These are phyloP conservation scores for Cladopsammia gracilis DNA, from an alignment of 64 coral and sea anemone species.

Conservation along the genomic window DNA sequence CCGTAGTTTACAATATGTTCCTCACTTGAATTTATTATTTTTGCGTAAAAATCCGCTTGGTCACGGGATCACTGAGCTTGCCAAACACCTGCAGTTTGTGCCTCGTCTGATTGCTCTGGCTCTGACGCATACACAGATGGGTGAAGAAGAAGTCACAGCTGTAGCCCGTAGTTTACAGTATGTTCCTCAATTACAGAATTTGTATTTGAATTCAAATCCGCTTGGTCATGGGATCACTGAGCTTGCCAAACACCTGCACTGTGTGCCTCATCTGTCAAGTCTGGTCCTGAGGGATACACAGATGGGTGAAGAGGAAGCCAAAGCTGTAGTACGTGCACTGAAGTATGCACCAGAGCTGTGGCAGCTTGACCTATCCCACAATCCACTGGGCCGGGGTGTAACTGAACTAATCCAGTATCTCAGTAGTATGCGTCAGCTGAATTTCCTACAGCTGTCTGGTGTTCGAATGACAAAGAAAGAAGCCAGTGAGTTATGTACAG, in stretches of 20 bases:
- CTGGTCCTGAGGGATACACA: neutral
- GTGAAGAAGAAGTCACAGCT: no score
- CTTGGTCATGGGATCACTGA: neutral
- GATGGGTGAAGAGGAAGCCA: neutral
- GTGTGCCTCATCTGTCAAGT: neutral
- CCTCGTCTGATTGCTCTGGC: no score
- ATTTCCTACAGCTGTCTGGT: rapidly evolving
- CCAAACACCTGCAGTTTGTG: no score
- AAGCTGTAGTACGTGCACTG: neutral
- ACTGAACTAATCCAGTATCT: neutral
- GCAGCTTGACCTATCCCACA: neutral
- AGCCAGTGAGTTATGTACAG: no score
- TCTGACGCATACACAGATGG: no score
- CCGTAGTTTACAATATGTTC: no score
- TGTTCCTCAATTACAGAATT: neutral
- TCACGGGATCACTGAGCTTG: no score
- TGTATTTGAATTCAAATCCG: neutral
- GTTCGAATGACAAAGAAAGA: no score
- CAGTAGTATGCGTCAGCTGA: neutral
- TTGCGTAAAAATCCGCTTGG: no score
- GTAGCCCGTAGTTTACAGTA: neutral
- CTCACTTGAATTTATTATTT: no score
- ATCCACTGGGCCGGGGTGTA: neutral
- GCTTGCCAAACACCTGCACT: neutral
- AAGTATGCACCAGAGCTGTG: neutral